Evolutionary conservation across 1,140 invertebrate genomes (phyloP), one percentile per base, ranked within the genome.

Genomic region (Pseudomyrmex sp.): DNA sequence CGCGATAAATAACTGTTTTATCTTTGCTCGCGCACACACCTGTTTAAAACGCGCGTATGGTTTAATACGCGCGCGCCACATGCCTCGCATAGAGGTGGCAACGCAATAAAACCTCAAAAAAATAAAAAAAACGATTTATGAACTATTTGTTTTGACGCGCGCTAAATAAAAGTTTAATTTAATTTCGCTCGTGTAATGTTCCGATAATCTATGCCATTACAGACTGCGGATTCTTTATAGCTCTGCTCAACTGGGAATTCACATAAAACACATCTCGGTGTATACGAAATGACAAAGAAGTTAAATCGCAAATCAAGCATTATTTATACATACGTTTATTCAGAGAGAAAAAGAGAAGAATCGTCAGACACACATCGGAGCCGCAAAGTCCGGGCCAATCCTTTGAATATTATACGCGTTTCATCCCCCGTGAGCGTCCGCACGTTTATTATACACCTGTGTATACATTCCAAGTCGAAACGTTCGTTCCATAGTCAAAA

Each of bases 381-480:
- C 18, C 10, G 54, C 66, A 59, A 80, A 80, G 44, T 44, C 15
- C n/a, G 44, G 65, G 12, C 65, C 69, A 35, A 59, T 79, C 44
- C 66, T 80, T 80, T 80, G 76, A 80, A 80, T 80, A 80, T 70
- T 70, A 70, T 80, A 72, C 54, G n/a, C 54, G 66, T 72, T 80
- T 80, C 63, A 58, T 68, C 35, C 12, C 35, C 35, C 7, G 35
- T 35, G 56, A 35, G 50, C 50, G 35, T 50, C 56, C 75, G 18
- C 18, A 69, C 68, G 35, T 69, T 48, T 79, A 50, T 20, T 68
- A 68, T 77, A 68, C 69, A 70, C 20, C 66, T 35, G 12, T 65
- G 66, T 77, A 79, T 69, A 56, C 50, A 69, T 70, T 18, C 76
- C 76, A 72, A 80, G 76, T 80, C 66, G 70, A 80, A 80, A 80